Conservation (phyloP, 2,888 invertebrate genomes). For the Helicoverpa assulta region DNA sequence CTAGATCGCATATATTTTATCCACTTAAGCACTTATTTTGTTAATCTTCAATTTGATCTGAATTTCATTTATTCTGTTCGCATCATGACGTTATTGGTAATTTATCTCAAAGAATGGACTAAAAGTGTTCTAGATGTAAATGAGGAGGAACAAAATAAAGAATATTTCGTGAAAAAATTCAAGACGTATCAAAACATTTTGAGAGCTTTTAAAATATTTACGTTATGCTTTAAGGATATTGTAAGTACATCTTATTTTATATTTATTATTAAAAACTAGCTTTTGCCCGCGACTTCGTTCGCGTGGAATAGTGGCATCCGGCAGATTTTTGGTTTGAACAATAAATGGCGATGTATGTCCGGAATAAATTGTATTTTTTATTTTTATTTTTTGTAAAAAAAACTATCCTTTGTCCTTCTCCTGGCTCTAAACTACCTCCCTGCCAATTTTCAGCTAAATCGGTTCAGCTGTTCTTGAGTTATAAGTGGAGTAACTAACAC, state of each 20-base stretch:
- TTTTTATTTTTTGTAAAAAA: too few relatives aligned
- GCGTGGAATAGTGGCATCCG: too few relatives aligned
- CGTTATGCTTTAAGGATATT: not conserved
- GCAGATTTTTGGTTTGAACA: too few relatives aligned
- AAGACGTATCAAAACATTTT: not conserved
- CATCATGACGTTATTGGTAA: not conserved
- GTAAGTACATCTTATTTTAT: not conserved
- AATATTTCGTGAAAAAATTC: conserved; percentile 1
- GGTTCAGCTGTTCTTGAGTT: too few relatives aligned
- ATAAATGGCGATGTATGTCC: too few relatives aligned
- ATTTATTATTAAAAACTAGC: too few relatives aligned
- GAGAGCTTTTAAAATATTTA: conserved; percentile 1
- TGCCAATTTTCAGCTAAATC: too few relatives aligned
- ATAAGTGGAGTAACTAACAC: too few relatives aligned
- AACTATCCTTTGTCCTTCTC: too few relatives aligned
- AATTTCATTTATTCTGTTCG: not conserved
- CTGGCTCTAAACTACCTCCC: too few relatives aligned
- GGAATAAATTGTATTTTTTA: too few relatives aligned
- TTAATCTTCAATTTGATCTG: not conserved
- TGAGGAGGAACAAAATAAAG: not conserved
- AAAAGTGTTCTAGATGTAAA: not conserved
- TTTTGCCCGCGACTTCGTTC: too few relatives aligned
- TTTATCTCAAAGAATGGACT: not conserved
- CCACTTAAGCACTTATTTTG: not conserved
- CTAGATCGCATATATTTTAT: not conserved